phyloP scores from a whole-genome alignment of 2,888 invertebrate species.

The Acrobasis repandana region DNA sequence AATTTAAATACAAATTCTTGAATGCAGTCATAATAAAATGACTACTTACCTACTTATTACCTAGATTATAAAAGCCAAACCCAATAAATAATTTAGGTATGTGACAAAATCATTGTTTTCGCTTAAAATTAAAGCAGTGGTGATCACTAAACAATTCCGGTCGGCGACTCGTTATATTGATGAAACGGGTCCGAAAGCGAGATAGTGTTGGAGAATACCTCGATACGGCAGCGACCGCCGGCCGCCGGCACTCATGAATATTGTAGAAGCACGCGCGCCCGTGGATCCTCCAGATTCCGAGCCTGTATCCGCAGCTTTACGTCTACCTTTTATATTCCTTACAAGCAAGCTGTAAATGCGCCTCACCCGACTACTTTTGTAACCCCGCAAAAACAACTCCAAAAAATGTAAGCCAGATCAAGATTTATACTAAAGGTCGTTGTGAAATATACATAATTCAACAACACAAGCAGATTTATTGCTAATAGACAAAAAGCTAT shows the following conservation, averaged over 20 bases:
- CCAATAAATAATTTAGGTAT: neutral
- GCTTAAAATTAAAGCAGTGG: neutral
- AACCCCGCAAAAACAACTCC: slow-evolving; percentile 27
- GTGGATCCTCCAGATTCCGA: slow-evolving; percentile 61
- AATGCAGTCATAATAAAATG: no score
- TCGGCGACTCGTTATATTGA: slow-evolving; percentile 68
- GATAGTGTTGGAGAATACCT: slow-evolving; percentile 52
- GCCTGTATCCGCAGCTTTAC: slow-evolving; percentile 52
- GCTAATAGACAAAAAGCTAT: slow-evolving; percentile 1
- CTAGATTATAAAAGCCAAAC: slow-evolving; percentile 24
- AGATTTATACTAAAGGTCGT: slow-evolving; percentile 1
- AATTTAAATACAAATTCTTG: no score
- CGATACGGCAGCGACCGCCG: slow-evolving; percentile 43
- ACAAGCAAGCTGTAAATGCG: slow-evolving; percentile 43
- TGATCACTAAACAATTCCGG: slow-evolving; percentile 62
- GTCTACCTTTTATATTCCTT: slow-evolving; percentile 52
- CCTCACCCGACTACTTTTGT: slow-evolving; percentile 40
- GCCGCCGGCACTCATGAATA: slow-evolving; percentile 64
- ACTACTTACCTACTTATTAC: no score
- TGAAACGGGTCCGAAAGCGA: slow-evolving; percentile 62
- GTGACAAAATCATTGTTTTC: neutral
- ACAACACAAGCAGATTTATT: neutral
- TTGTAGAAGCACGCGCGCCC: slow-evolving; percentile 61
- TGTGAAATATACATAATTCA: slow-evolving; percentile 1
- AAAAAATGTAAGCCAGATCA: neutral